A percentile compares a stretch with the other conserved stretches of the same genome.
Conservation (phyloP, 2,888 invertebrate genomes). For the Penaeus monodon region DNA sequence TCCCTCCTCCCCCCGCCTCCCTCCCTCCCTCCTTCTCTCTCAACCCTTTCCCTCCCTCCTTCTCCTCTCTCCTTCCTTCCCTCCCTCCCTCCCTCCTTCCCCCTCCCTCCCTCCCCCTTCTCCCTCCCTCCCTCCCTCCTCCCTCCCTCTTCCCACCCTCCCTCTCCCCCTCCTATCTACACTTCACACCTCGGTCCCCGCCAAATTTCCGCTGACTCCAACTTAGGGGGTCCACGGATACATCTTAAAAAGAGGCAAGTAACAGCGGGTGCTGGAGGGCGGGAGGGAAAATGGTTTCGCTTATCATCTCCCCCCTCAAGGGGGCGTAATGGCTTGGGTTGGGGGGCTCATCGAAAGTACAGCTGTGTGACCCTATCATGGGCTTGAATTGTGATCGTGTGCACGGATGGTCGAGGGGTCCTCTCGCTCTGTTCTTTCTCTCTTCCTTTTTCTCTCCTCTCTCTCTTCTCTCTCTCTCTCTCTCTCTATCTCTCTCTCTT, state of each 20-base stretch:
- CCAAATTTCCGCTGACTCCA: too few species aligned
- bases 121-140: background rate
- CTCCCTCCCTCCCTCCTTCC: background rate
- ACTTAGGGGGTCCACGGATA: background rate
- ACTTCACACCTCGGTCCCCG: background rate
- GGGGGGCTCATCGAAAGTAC: slow-evolving; percentile 22
- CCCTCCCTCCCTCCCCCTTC: background rate
- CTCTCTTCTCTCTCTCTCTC: too few species aligned
- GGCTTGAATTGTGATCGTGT: too few species aligned
- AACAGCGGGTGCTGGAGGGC: too few species aligned
- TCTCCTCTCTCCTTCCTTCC: background rate
- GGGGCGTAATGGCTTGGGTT: slow-evolving; percentile 13
- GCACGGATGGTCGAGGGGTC: too few species aligned
- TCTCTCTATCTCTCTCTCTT: too few species aligned
- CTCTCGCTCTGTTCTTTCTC: too few species aligned
- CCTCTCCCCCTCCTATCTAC: background rate
- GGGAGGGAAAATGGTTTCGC: background rate
- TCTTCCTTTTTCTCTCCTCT: too few species aligned
- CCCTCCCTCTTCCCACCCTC: background rate
- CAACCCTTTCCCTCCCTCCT: background rate
- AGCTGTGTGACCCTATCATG: slow-evolving; percentile 31
- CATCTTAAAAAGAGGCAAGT: background rate
- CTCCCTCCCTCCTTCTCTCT: background rate
- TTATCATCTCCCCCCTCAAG: slow-evolving; percentile 19
- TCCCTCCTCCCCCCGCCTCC: background rate